A percentile compares a stretch with the other conserved stretches of the same genome.
Evolutionary conservation across 2,888 invertebrate species (phyloP).

Genomic region (Nebria brevicollis): DNA sequence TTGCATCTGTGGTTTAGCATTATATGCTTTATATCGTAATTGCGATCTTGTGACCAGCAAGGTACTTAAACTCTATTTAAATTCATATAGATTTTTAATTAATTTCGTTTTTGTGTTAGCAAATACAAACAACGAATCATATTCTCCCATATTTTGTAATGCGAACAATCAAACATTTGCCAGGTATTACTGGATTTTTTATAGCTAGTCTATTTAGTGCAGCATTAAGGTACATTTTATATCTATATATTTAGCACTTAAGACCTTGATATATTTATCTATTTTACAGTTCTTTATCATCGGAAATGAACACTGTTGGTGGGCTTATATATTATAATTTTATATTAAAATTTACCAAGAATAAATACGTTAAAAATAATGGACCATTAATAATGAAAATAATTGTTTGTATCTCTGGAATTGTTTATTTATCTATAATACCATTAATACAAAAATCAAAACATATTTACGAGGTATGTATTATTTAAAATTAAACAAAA

Average conservation of each 20-base stretch:
- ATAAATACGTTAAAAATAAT: constrained; percentile 18
- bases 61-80: not conserved
- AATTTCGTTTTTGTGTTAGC: not conserved
- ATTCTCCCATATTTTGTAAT: constrained; percentile 35
- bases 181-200: constrained; percentile 39
- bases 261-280: not conserved
- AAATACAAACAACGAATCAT: constrained; percentile 8
- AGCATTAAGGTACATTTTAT: constrained; percentile 34
- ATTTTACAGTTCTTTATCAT: constrained; percentile 34
- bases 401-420: constrained; percentile 27
- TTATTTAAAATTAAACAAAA: constrained; percentile 10
- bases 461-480: constrained; percentile 35
- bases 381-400: constrained; percentile 31
- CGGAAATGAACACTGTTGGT: constrained; percentile 34
- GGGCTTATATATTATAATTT: constrained; percentile 42
- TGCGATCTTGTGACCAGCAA: constrained; percentile 26
- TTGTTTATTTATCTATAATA: constrained; percentile 27
- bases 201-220: constrained; percentile 38
- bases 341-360: constrained; percentile 19
- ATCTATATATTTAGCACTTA: not conserved
- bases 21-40: constrained; percentile 17
- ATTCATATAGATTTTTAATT: not conserved
- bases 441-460: constrained; percentile 30
- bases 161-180: constrained; percentile 17
- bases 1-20: constrained; percentile 20